phyloP scores from a whole-genome alignment of 2,888 invertebrate genomes.

The Syrista parreyssii region DNA sequence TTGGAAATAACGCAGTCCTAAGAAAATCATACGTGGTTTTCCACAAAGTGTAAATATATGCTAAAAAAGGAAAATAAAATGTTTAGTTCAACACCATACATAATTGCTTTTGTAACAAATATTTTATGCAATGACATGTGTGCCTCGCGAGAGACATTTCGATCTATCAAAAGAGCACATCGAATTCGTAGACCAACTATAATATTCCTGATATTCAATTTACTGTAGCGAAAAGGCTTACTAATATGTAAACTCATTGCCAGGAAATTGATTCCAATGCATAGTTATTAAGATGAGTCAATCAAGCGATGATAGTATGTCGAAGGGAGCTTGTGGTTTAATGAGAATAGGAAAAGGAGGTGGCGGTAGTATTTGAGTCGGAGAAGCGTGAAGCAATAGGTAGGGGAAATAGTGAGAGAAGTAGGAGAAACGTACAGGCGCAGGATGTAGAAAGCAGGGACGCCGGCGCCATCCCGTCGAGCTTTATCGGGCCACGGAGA shows the following conservation, averaged over 20 bases:
- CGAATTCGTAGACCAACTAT: no score
- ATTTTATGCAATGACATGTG: no score
- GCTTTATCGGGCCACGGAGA: constrained; percentile 1
- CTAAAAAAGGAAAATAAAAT: no score
- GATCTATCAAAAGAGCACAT: no score
- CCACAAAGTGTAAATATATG: no score
- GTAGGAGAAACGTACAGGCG: constrained; percentile 9
- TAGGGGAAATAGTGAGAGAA: not conserved
- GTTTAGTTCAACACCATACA: no score
- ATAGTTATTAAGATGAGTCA: not conserved
- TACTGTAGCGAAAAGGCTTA: not conserved
- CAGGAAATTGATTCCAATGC: not conserved
- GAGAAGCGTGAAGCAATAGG: not conserved
- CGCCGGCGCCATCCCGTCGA: constrained; percentile 11
- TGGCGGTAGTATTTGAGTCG: not conserved
- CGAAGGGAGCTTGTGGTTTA: not conserved
- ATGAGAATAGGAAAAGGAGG: not conserved
- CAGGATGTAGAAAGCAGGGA: constrained; percentile 7
- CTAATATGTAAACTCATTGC: not conserved
- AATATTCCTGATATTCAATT: not conserved
- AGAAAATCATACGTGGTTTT: no score
- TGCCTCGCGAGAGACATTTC: no score
- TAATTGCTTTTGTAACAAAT: no score
- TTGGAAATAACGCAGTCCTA: no score
- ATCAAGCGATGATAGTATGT: not conserved